Base-by-base conservation (phyloP, 1,140 invertebrate species). In the Drosophila oshimai region DNA sequence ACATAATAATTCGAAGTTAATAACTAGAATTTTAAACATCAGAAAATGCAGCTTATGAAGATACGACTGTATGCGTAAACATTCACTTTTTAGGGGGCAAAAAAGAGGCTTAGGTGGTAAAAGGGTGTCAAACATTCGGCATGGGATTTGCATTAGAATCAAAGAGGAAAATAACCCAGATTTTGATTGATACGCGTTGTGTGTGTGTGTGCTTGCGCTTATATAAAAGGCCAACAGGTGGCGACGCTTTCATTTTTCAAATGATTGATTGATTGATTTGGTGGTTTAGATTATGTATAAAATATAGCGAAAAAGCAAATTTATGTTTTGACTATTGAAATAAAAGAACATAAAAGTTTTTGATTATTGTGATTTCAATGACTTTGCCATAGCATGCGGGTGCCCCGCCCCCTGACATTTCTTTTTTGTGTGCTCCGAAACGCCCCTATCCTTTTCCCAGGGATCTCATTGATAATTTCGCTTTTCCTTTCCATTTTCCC, bases 381-480 rank as follows among this genome's bases (percentile, higher is more conserved):
- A 5, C 26, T 36, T 10, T 12, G 29, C 17, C 17, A 34, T 3
- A 4, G 15, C 15, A 65, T 65, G 62, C 62, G 62, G 62, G 62
- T 12, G 9, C 10, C 20, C 34, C 18, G 18, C 24, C 26, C 33
- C 31, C 6, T 29, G n/a, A n/a, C n/a, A n/a, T 22, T 18, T 24
- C 9, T 3, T 12, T 58, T 36, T 24, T 24, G 2, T 24, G 0
- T 9, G 5, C n/a, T n/a, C n/a, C n/a, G n/a, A n/a, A 29, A 34
- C 42, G 26, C 62, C 62, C 62, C 62, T 65, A 65, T 65, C 60
- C 44, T 33, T 60, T 22, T 51, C 31, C 34, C 22, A 60, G 22
- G 53, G 37, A 62, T 60, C 22, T 60, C 22, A 62, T 26, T 62
- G 58, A 65, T 49, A 39, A 26, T 65, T 34, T 47, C 29, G 41